Conservation (phyloP, 2,797 vertebrate genomes). For the Sebastes vulpes region DNA sequence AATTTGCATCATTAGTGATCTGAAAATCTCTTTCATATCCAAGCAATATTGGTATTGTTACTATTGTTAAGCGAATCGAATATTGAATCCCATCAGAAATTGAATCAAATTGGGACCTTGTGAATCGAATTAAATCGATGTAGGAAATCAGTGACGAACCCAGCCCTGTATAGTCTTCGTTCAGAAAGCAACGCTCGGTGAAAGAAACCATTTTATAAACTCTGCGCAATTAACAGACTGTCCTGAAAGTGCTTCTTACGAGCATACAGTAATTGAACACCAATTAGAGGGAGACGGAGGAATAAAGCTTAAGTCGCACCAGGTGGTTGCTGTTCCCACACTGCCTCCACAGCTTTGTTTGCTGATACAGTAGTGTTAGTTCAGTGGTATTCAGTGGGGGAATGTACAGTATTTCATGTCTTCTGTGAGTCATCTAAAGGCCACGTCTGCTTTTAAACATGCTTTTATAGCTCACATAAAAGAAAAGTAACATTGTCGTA, state of each 20-base stretch:
- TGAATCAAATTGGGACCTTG: no score
- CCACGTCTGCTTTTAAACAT: not conserved
- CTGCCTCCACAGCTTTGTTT: not conserved
- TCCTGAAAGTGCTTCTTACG: conserved; percentile 20
- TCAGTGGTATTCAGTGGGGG: not conserved
- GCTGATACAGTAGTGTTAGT: not conserved
- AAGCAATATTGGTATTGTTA: not conserved
- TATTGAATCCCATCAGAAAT: no score
- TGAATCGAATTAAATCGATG: no score
- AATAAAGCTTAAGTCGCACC: conserved; percentile 1
- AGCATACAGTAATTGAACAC: conserved; percentile 13
- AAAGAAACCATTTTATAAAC: not conserved
- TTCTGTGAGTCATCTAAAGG: not conserved
- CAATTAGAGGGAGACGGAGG: conserved; percentile 4
- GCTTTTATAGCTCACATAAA: not conserved
- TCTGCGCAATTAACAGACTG: conserved; percentile 1
- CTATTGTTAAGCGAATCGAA: no score
- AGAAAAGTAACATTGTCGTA: not conserved
- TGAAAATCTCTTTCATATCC: not conserved
- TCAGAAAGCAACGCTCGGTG: not conserved
- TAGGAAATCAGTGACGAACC: no score
- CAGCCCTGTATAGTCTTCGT: not conserved
- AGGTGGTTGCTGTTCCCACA: conserved; percentile 16
- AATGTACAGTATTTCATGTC: not conserved
- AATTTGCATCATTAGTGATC: not conserved